A percentile compares a stretch with the other conserved stretches of the same genome.
These are phyloP conservation scores for Neodon shergylaensis DNA, from an alignment of 2,113 vertebrate species.

Conservation along the genomic window DNA sequence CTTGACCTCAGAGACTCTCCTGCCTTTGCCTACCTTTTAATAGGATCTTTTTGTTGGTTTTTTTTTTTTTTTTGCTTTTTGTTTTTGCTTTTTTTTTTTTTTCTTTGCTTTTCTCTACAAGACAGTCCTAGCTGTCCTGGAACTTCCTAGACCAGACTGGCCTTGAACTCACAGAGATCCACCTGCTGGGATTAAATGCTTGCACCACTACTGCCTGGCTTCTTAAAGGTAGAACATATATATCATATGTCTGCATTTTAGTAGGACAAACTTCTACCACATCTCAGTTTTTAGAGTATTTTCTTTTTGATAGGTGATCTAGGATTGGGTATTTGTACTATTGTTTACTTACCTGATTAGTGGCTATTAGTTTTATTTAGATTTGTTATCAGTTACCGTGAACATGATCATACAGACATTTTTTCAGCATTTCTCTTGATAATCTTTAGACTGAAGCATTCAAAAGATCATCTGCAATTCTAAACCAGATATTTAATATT, in stretches of 20 bases:
- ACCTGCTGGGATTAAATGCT: neutral
- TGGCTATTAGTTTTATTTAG: constrained; percentile 34
- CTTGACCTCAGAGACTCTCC: too few relatives aligned
- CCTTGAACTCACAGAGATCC: neutral
- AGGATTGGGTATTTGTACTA: neutral
- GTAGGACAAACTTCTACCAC: neutral
- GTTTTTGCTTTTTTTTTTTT: too few relatives aligned
- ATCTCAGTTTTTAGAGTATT: constrained; percentile 21
- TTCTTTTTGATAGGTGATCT: neutral
- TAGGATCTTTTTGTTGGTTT: too few relatives aligned
- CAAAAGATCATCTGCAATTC: neutral
- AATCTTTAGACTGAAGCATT: neutral
- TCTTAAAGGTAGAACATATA: neutral
- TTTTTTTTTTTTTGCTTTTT: too few relatives aligned
- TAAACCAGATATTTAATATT: constrained; percentile 4
- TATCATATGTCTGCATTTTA: neutral
- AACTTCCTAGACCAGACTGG: neutral
- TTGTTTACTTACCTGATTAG: neutral
- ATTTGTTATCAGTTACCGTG: neutral
- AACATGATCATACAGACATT: neutral
- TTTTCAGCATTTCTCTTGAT: constrained; percentile 2
- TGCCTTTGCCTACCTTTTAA: too few relatives aligned
- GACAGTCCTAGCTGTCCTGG: neutral
- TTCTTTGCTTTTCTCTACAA: too few relatives aligned
- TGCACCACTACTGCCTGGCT: too few relatives aligned